Conservation (phyloP, 2,797 vertebrate genomes). For the Microhierax caerulescens region DNA sequence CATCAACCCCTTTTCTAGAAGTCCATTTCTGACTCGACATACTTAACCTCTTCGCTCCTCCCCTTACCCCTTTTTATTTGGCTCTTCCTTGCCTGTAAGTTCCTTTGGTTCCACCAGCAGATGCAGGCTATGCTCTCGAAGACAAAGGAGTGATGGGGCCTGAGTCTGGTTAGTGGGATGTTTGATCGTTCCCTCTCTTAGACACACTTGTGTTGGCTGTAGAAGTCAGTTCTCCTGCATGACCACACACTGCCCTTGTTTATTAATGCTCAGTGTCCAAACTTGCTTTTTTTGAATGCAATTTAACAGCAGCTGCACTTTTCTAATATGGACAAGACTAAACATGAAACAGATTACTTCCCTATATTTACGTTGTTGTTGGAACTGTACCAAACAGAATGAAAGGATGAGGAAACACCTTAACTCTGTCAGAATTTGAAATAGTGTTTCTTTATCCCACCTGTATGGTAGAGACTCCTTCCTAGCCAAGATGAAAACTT, state of each 20-base stretch:
- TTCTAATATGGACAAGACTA: conserved; percentile 11
- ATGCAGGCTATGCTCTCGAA: conserved; percentile 10
- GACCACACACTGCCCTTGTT: background rate
- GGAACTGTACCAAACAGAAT: background rate
- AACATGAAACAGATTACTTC: conserved; percentile 2
- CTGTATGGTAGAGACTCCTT: background rate
- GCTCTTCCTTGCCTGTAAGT: background rate
- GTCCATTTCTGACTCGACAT: background rate
- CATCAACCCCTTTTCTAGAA: background rate
- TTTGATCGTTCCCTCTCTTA: background rate
- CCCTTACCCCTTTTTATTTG: background rate
- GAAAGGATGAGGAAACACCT: background rate
- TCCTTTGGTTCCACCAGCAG: conserved; percentile 30
- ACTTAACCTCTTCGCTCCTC: background rate
- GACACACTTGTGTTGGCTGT: background rate
- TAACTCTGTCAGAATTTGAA: background rate
- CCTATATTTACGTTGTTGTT: background rate
- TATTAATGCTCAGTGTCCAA: background rate
- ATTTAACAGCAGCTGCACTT: conserved; percentile 28
- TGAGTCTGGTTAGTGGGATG: conserved; percentile 1
- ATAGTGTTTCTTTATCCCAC: background rate
- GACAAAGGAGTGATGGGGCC: conserved; percentile 30
- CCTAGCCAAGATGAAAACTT: background rate
- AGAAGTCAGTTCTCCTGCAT: background rate
- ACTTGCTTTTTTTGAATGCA: background rate